A percentile compares a stretch with the other conserved stretches of the same genome.
Conservation (phyloP, 2,888 invertebrate genomes). For the Tubulanus polymorphus region DNA sequence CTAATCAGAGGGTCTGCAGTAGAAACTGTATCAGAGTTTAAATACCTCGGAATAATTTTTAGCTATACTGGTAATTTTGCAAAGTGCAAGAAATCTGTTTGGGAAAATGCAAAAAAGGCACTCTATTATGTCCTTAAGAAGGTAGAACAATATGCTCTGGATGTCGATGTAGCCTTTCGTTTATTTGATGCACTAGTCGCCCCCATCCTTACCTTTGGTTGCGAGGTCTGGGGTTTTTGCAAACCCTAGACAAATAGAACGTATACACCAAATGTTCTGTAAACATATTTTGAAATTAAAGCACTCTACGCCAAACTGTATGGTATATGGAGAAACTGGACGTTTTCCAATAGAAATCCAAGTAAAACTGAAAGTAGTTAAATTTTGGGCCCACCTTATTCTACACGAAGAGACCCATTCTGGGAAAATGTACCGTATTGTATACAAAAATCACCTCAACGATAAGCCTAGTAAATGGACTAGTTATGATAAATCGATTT, state of each 20-base stretch:
- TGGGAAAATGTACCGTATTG: background rate
- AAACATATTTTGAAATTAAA: background rate
- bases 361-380: background rate
- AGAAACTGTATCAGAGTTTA: background rate
- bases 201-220: background rate
- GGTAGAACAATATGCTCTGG: background rate
- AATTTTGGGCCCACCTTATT: background rate
- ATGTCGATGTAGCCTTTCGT: background rate
- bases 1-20: background rate
- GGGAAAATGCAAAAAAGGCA: no score
- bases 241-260: background rate
- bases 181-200: constrained; percentile 1
- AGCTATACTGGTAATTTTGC: constrained; percentile 1
- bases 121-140: background rate
- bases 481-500: background rate
- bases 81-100: background rate
- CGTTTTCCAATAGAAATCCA: background rate
- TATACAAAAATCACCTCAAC: background rate
- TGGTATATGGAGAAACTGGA: constrained; percentile 4
- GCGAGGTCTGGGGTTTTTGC: background rate
- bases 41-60: constrained; percentile 1
- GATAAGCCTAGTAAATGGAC: background rate
- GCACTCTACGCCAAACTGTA: background rate
- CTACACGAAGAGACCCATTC: background rate
- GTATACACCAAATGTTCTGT: background rate